phyloP scores from a whole-genome alignment of 2,113 vertebrate species.

The Pipa parva region DNA sequence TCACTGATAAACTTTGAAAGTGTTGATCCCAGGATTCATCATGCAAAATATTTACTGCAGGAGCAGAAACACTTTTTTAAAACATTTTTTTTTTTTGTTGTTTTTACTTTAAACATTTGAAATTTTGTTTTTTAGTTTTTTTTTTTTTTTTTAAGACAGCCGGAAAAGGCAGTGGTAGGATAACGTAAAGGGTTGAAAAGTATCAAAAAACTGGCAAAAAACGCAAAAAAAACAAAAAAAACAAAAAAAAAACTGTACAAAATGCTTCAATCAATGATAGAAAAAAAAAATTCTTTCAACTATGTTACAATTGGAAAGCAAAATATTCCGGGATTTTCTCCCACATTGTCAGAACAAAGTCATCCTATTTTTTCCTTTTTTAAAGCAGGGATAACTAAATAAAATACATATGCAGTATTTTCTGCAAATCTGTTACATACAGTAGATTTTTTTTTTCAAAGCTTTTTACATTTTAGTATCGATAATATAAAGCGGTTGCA shows the following conservation, averaged over 20 bases:
- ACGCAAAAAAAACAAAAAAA: no score
- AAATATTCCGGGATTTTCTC: constrained; percentile 72
- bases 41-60: constrained; percentile 84
- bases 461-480: constrained; percentile 69
- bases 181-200: constrained; percentile 70
- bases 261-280: constrained; percentile 79
- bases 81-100: constrained; percentile 54
- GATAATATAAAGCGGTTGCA: constrained; percentile 92
- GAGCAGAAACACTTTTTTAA: constrained; percentile 71
- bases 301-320: constrained; percentile 93
- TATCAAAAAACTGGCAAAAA: constrained; percentile 79
- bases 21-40: constrained; percentile 83
- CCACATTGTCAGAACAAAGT: constrained; percentile 75
- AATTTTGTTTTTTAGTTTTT: constrained; percentile 56
- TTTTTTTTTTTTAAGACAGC: constrained; percentile 68
- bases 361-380: constrained; percentile 74
- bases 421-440: constrained; percentile 93
- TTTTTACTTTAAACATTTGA: constrained; percentile 67
- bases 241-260: constrained; percentile 79
- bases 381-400: constrained; percentile 87
- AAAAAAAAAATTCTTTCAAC: constrained; percentile 75
- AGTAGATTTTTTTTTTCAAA: constrained; percentile 78
- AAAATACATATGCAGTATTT: constrained; percentile 89
- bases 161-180: constrained; percentile 78
- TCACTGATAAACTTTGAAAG: constrained; percentile 76